Percentiles rank a stretch among this genome's conserved stretches.
phyloP scores from a whole-genome alignment of 2,888 invertebrate genomes.

The Caprella mutica region DNA sequence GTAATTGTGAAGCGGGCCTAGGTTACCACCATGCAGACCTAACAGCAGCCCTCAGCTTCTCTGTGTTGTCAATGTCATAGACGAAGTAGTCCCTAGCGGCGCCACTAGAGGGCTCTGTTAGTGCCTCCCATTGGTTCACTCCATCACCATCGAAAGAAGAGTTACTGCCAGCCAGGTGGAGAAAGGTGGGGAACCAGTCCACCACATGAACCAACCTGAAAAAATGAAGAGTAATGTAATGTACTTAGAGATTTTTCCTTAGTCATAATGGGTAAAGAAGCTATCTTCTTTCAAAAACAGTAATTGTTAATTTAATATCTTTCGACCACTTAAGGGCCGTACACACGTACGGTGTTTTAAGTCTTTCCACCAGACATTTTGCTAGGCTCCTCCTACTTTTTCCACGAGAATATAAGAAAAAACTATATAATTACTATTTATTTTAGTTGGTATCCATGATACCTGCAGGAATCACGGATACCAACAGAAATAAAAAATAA shows the following conservation, averaged over 20 bases:
- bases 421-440: no score
- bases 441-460: no score
- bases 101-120: conserved; percentile 39
- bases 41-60: conserved; percentile 4
- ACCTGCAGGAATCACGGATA: no score
- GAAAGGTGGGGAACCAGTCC: conserved; percentile 26
- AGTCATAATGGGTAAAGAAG: background rate
- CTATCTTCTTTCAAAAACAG: no score
- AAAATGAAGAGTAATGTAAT: background rate
- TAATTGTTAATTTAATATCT: no score
- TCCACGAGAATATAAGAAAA: no score
- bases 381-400: no score
- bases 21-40: conserved; percentile 14
- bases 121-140: conserved; percentile 57
- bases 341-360: no score
- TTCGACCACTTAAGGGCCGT: no score
- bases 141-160: conserved; percentile 51
- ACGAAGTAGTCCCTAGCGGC: conserved; percentile 17
- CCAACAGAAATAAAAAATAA: no score
- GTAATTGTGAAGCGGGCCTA: no score
- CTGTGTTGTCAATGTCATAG: conserved; percentile 23
- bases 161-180: conserved; percentile 22
- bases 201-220: conserved; percentile 19
- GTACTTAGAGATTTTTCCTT: background rate
- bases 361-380: no score